Evolutionary conservation across 1,140 invertebrate species (phyloP), one percentile per base, ranked within the genome.

Genomic region (Marisa cornuarietis): DNA sequence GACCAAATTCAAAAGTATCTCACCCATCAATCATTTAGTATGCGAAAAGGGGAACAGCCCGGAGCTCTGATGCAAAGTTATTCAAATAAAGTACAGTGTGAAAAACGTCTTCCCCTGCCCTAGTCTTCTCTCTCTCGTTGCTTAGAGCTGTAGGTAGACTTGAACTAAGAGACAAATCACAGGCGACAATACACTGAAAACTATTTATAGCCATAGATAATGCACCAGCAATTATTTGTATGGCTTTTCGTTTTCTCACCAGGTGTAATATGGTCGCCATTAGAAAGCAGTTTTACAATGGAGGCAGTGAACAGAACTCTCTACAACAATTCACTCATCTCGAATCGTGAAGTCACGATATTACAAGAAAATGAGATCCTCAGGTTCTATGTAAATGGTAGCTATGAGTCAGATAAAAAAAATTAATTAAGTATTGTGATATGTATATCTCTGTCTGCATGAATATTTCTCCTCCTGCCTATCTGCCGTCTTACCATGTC

Each of bases 261-360:
- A 77, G 76, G 65, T n/a, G 63, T 77, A 16, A 77, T 77, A 2
- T 77, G 76, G 76, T 31, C 76, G 26, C 76, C 76, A 54, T 69
- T 22, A 65, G 76, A 77, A 26, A 77, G 42, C 42, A 31, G 63
- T 11, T 69, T 68, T 18, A 42, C 54, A 9, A 5, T 51, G 7
- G 63, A 49, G 11, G 42, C 20, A 9, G 20, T 69, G 42, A 77
- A 77, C 76, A 54, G 51, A 69, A 77, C 76, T 20, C 51, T 77
- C 31, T 22, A 49, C 14, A 20, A 49, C 14, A 20, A 66, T 11
- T 68, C 24, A 8, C 20, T 51, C 20, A n/a, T 26, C 22, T 51
- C 63, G 5, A 24, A 16, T 13, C 49, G 49, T 16, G n/a, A 24
- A 7, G 65, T 77, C 63, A 69, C 42, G 7, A 18, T 69, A 20